Base-by-base conservation (phyloP, 2,113 vertebrate genomes). In the Varanus komodoensis region DNA sequence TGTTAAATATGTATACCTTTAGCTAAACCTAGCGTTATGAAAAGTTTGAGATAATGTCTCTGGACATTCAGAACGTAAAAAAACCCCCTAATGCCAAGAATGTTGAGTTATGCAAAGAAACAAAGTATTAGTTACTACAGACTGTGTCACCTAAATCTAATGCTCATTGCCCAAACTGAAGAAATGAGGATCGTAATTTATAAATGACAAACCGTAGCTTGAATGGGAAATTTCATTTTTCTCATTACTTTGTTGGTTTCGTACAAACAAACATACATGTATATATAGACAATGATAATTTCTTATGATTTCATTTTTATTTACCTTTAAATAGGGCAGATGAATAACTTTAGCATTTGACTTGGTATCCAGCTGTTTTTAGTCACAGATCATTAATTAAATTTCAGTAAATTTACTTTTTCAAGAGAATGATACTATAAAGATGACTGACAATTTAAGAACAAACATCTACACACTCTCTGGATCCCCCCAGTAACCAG, bases 1-100 rank as follows among this genome's bases (percentile, higher is more conserved):
- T 84, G 81, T 82, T 67, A 84, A 84, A 84, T 84, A 68, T 68
- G 68, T 61, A 82, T 29, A 82, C 54, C 81, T 82, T 34, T 34
- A 38, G 54, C 8, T 84, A 38, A 84, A 84, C 38, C 11, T 4
- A 44, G 34, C 29, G 82, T 32, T 29, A 11, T 79, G 57, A 68
- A 78, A 87, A 23, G 64, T 87, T 8, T 68, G 75, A 87, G 61
- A 87, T 87, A 29, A 48, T 25, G 7, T 25, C 17, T 68, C 86
- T 52, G 67, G 25, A 29, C 21, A 68, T 79, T 68, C 68, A 77
- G 75, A n/a, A 79, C 32, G 61, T 21, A 32, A 50, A 80, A 78
- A 6, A 67, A 44, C 1, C 38, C 38, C 38, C 4, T 29, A 87
- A 77, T 79, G 57, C 38, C 64, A 50, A 52, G 57, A 78, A 27